Conservation (phyloP, 2,888 invertebrate species). For the Acrobasis consociella region DNA sequence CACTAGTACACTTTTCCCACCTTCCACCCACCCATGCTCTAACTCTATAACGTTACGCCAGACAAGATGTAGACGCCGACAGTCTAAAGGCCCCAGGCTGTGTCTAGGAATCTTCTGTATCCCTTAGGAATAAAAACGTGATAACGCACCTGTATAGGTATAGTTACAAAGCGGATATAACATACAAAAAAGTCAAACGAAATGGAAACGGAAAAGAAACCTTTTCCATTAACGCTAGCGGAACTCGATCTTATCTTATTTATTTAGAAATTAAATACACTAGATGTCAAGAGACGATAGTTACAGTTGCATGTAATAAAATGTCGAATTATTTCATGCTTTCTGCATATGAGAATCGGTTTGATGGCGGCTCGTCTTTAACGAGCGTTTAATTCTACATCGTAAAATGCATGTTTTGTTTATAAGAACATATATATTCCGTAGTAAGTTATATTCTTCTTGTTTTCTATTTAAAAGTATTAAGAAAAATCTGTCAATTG, state of each 20-base stretch:
- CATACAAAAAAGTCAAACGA: not conserved
- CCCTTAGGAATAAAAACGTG: not conserved
- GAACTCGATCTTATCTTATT: constrained; percentile 29
- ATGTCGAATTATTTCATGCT: constrained; percentile 38
- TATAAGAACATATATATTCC: no score
- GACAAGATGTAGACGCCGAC: no score
- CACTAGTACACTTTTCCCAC: no score
- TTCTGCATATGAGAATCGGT: constrained; percentile 33
- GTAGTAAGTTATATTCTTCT: no score
- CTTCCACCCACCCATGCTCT: no score
- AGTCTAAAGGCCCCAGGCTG: no score
- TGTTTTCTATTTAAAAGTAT: no score
- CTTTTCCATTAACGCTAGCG: constrained; percentile 9
- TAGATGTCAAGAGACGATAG: constrained; percentile 42
- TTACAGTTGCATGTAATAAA: constrained; percentile 38
- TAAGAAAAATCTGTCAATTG: no score
- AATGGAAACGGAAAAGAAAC: constrained; percentile 7
- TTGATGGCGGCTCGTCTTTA: constrained; percentile 18
- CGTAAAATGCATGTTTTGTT: not conserved
- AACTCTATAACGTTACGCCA: no score
- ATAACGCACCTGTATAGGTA: no score
- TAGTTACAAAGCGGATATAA: no score
- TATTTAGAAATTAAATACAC: constrained; percentile 43
- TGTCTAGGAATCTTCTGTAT: no score
- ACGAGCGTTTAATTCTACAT: constrained; percentile 17